Base-by-base conservation (phyloP, 2,797 vertebrate genomes). In the Lepilemur ruficaudatus region DNA sequence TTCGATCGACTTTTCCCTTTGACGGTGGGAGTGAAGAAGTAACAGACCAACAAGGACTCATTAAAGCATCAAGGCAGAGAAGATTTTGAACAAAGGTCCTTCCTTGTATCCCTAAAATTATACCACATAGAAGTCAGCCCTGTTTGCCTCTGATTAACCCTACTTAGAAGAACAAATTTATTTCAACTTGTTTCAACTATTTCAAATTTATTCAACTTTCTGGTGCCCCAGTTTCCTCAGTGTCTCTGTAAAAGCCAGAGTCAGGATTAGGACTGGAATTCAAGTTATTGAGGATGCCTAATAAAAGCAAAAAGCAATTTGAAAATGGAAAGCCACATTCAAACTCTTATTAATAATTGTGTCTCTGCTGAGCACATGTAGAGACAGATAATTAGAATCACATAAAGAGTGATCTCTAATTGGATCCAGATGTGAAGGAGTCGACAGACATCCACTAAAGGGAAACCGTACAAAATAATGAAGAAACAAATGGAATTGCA, bases 381-480 rank as follows among this genome's bases (percentile, higher is more conserved):
- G 97, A 96, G 96, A 97, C 92, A 98, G 96, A 98, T 98, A 97
- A 98, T 98, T 97, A 98, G 95, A 97, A 96, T 97, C 97, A 89
- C 91, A 98, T 97, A 97, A 97, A 96, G 93, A 96, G 91, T 92
- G 87, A 78, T 93, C 79, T 95, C 93, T 25, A 96, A 70, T 80
- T 96, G 70, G n/a, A 97, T 92, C 86, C 96, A 97, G 98, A 97
- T 97, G 46, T 88, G 78, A 97, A 97, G 84, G 70, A 43, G 93
- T 94, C 35, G 1, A 73, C 95, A 97, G 96, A 90, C 67, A 96
- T 43, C 70, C 94, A 82, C 86, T 97, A 97, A 93, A 96, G 94
- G 73, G 93, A 94, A 97, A 97, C 94, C 96, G 57, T 92, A 96
- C 90, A 93, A 94, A 98, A 96, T 93, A 92, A 97, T 0, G 1